These are phyloP conservation scores for honey bee (Apis mellifera) DNA, from an alignment of 1,140 invertebrate species.

Conservation along the genomic window Amel_HAv3.1 CM009932.2:6628501-6629000, in stretches of 20 bases:
- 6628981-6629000: background rate
- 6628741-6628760: too few species aligned
- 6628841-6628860: background rate
- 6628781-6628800: too few species aligned
- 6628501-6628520: background rate
- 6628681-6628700: background rate
- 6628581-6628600: too few species aligned
- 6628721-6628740: background rate
- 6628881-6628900: background rate
- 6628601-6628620: too few species aligned
- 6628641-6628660: background rate
- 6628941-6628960: conserved; percentile 5
- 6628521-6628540: background rate
- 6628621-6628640: background rate
- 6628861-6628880: too few species aligned
- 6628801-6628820: background rate
- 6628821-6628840: background rate
- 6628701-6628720: background rate
- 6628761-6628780: too few species aligned
- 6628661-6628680: background rate
- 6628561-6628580: too few species aligned
- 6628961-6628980: background rate
- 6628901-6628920: background rate
- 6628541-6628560: background rate
- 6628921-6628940: background rate